Evolutionary conservation across 2,888 invertebrate genomes (phyloP).

Genomic region (Drosophila percnosoma): DNA sequence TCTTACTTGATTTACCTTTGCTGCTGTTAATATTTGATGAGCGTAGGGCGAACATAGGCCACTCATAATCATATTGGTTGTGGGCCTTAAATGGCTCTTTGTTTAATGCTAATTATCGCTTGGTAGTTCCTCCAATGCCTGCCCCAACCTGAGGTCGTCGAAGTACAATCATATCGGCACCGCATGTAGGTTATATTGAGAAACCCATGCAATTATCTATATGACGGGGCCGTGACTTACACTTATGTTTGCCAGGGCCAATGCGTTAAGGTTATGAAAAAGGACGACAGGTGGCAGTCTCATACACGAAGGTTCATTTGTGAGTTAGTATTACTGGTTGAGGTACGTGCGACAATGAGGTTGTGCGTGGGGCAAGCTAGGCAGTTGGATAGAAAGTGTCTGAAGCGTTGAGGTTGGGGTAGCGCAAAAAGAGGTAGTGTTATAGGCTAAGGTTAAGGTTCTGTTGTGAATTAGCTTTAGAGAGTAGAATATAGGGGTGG

Average conservation of each 20-base stretch:
- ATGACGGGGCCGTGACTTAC: slow-evolving; percentile 11
- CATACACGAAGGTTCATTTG: neutral
- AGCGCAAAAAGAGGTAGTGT: neutral
- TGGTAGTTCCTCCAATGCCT: slow-evolving; percentile 10
- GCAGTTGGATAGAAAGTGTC: too few relatives aligned
- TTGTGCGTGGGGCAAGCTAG: neutral
- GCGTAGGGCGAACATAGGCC: neutral
- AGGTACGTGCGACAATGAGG: neutral
- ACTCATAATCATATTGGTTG: slow-evolving; percentile 51
- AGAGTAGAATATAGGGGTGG: neutral
- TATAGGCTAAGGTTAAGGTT: neutral
- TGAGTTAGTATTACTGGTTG: neutral
- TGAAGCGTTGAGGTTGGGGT: neutral
- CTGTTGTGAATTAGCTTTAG: neutral
- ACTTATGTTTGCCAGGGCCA: slow-evolving; percentile 23
- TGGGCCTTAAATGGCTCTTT: slow-evolving; percentile 70
- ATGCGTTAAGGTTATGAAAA: neutral
- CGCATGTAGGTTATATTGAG: slow-evolving; percentile 44
- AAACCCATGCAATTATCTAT: slow-evolving; percentile 32
- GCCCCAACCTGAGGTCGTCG: neutral
- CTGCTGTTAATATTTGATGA: slow-evolving; percentile 49
- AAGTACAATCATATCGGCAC: slow-evolving; percentile 53
- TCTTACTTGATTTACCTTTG: neutral
- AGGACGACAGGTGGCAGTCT: neutral
- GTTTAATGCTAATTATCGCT: slow-evolving; percentile 69